Base-by-base conservation (phyloP, 2,888 invertebrate genomes). In the Achlya flavicornis region DNA sequence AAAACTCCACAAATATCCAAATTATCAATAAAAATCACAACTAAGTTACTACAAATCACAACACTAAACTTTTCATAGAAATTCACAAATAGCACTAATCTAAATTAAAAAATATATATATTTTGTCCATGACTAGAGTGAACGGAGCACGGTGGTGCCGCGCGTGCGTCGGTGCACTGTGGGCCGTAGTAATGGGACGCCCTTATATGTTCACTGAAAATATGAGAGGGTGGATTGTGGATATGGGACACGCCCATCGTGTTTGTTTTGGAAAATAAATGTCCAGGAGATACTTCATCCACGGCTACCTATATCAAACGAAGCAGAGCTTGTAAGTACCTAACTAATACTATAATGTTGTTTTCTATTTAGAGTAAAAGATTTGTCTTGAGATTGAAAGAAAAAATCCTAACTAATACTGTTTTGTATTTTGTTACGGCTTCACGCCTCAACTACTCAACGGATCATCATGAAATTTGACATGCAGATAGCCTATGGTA, bases 171-270 rank as follows among this genome's bases (percentile, higher is more conserved):
- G 61, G 59, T 67, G 70, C 72, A 88, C 88, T 90, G 87, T 79
- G 83, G 80, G 78, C 67, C 63, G 79, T 65, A 69, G 69, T 70
- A 68, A 66, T 68, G 19, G 35, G 68, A 64, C 72, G 70, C 79
- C 79, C 77, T 69, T 83, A 68, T 84, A 84, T 79, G 74, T 46
- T 1, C 63, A 65, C 66, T 48, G 48, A 57, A n/a, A 46, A 61
- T 19, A 48, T 41, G 41, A 26, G 43, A 41, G 41, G 68, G 65
- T 61, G 70, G 69, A 67, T 70, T 62, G 57, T 65, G 59, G 46
- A 12, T 41, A 12, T 41, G 65, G 64, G 82, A 76, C 78, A 86
- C 90, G 86, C 90, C 89, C 79, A 77, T 78, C 14, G 16, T 16
- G 48, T 53, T 16, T 46, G 14, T 48, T 10, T 53, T 19, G 53